A percentile compares a stretch with the other conserved stretches of the same genome.
These are phyloP conservation scores for Cyrtonyx montezumae DNA, from an alignment of 2,113 vertebrate genomes.

Conservation along the genomic window DNA sequence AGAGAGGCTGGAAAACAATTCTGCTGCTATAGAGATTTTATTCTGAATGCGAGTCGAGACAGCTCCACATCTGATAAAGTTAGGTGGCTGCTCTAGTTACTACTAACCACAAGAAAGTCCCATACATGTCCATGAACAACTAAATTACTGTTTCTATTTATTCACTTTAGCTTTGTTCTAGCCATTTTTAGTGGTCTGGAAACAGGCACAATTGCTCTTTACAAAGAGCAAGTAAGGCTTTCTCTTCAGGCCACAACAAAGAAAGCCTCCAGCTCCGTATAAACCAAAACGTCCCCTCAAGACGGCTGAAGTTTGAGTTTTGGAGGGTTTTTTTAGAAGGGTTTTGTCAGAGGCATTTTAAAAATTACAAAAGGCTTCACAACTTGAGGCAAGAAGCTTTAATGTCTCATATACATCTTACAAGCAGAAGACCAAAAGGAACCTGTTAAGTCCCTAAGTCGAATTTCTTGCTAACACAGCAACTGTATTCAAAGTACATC, in stretches of 20 bases:
- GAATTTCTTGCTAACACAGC: background rate
- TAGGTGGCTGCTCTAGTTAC: background rate
- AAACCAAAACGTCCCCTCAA: background rate
- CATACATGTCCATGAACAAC: background rate
- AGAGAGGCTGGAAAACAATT: background rate
- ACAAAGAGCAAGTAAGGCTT: background rate
- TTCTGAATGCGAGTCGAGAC: slow-evolving; percentile 6
- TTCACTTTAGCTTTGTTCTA: slow-evolving; percentile 18
- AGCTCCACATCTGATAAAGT: slow-evolving; percentile 28
- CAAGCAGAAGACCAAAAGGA: background rate
- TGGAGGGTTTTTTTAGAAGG: background rate
- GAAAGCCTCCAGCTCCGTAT: background rate
- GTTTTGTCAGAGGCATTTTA: background rate
- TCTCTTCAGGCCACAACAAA: slow-evolving; percentile 43
- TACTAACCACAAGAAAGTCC: slow-evolving; percentile 23
- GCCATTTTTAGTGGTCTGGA: background rate
- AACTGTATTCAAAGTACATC: background rate
- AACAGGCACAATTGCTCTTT: slow-evolving; percentile 5
- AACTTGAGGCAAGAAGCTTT: background rate
- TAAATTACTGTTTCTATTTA: slow-evolving; percentile 20
- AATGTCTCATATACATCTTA: background rate
- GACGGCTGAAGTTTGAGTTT: background rate
- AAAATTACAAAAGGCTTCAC: background rate
- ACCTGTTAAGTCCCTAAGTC: background rate
- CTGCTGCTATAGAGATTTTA: background rate